Base-by-base conservation (phyloP, 2,888 invertebrate genomes). In the Drosophila basisetae region DNA sequence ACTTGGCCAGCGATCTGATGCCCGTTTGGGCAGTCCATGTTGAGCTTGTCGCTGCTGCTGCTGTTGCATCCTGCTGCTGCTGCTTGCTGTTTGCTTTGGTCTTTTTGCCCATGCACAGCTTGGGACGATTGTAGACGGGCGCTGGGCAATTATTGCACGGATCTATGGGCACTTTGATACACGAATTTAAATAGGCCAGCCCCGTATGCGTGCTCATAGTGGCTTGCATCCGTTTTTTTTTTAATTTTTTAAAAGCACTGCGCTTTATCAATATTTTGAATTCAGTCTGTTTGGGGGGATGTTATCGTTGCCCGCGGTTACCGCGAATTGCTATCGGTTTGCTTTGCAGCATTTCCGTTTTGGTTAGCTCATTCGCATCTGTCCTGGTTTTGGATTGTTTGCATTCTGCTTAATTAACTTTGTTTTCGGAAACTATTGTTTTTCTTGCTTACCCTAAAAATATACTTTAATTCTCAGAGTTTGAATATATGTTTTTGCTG, bases 121-220 rank as follows among this genome's bases (percentile, higher is more conserved):
- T 91, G 72, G 83, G 94, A 91, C 96, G 95, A 92, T 96, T 96
- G 89, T 96, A 96, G 0, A 95, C 94, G 13, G 96, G 95, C 78
- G 95, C 95, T 18, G 96, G 96, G 93, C 96, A 95, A 90, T 96
- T 95, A 91, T 95, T 96, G 76, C 94, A 94, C 4, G 96, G 96
- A 94, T 96, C 96, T 64, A 96, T 94, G 22, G 96, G 96, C 76
- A 96, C 95, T 93, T 95, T 96, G 18, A 96, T 91, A 91, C 96
- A 96, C 41, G 96, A 95, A 94, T 96, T 95, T 76, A 94, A 95
- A 93, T 96, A 96, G 59, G 95, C 95, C 88, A 96, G 95, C 77
- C 94, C 94, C 61, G 93, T 93, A 92, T 96, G 95, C 70, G 94
- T 92, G 69, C 93, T 91, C 94, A 94, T 95, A 25, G 54, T 39